Percentiles rank a stretch among this genome's conserved stretches.
These are phyloP conservation scores for Caenorhabditis sinica DNA, from an alignment of 2,888 invertebrate species.

Conservation along the genomic window DNA sequence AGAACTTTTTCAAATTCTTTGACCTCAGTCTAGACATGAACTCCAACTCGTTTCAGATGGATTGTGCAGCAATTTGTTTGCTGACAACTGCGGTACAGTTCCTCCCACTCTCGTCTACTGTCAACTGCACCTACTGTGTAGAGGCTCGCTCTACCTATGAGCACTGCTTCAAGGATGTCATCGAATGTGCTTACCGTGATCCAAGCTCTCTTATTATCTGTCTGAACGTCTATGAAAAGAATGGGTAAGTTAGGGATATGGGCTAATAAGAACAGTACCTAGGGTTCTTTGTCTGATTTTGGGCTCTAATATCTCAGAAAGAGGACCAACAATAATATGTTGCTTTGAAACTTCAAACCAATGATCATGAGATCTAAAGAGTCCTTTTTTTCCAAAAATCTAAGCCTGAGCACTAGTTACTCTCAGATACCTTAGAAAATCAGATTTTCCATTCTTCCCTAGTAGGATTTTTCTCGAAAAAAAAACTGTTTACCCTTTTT, in stretches of 20 bases:
- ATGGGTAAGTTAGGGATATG: slow-evolving; percentile 45
- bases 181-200: slow-evolving; percentile 77
- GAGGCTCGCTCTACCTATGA: slow-evolving; percentile 73
- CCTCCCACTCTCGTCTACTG: slow-evolving; percentile 44
- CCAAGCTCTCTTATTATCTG: slow-evolving; percentile 74
- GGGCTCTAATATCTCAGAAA: too few species aligned
- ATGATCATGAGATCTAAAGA: too few species aligned
- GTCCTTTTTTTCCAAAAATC: too few species aligned
- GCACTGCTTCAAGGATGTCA: slow-evolving; percentile 76
- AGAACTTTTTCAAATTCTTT: slow-evolving; percentile 12
- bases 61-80: slow-evolving; percentile 72
- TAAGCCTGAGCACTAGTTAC: too few species aligned
- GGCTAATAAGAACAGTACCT: too few species aligned
- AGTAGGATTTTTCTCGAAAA: too few species aligned
- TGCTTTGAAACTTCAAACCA: too few species aligned
- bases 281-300: too few species aligned
- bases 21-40: slow-evolving; percentile 8
- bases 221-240: slow-evolving; percentile 71
- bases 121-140: slow-evolving; percentile 74
- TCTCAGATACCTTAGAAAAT: too few species aligned
- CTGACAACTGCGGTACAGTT: slow-evolving; percentile 71
- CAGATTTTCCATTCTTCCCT: too few species aligned
- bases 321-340: too few species aligned
- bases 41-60: slow-evolving; percentile 57
- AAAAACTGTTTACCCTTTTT: too few species aligned